phyloP scores from a whole-genome alignment of 2,113 vertebrate genomes.

The Craseonycteris thonglongyai region DNA sequence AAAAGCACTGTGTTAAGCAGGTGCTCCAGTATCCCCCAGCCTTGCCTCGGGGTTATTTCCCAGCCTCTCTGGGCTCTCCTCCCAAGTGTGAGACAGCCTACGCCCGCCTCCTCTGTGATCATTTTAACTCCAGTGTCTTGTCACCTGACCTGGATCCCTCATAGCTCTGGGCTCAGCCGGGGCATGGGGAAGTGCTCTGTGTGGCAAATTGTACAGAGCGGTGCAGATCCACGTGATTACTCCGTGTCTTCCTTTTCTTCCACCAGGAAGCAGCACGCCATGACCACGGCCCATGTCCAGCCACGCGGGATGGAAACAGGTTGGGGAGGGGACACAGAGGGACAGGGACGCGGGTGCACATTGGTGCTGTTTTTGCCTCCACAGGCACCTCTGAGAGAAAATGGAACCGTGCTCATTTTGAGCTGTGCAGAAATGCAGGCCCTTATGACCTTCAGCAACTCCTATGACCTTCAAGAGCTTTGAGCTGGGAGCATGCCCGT shows the following conservation, averaged over 20 bases:
- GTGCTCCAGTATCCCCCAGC: no score
- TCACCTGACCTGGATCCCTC: not conserved
- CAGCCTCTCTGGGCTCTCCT: not conserved
- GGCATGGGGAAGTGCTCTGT: not conserved
- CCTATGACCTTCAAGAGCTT: not conserved
- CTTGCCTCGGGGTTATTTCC: not conserved
- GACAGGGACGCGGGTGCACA: rapidly evolving
- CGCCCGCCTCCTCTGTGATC: not conserved
- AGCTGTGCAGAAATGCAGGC: not conserved
- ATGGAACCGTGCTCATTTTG: not conserved
- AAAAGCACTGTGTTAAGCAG: not conserved
- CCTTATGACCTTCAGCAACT: no score
- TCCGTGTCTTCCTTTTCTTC: not conserved
- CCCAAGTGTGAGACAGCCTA: not conserved
- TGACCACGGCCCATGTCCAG: rapidly evolving
- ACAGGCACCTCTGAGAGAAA: not conserved
- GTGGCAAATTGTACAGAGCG: not conserved
- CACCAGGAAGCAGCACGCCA: not conserved
- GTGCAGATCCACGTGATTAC: not conserved
- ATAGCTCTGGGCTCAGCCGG: not conserved
- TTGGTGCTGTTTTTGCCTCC: rapidly evolving
- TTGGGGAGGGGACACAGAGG: rapidly evolving
- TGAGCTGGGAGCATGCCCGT: not conserved
- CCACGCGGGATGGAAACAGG: not conserved
- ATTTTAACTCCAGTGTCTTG: not conserved